A percentile compares a stretch with the other conserved stretches of the same genome.
phyloP scores from a whole-genome alignment of 2,113 vertebrate species.

The Muntiacus muntjak region DNA sequence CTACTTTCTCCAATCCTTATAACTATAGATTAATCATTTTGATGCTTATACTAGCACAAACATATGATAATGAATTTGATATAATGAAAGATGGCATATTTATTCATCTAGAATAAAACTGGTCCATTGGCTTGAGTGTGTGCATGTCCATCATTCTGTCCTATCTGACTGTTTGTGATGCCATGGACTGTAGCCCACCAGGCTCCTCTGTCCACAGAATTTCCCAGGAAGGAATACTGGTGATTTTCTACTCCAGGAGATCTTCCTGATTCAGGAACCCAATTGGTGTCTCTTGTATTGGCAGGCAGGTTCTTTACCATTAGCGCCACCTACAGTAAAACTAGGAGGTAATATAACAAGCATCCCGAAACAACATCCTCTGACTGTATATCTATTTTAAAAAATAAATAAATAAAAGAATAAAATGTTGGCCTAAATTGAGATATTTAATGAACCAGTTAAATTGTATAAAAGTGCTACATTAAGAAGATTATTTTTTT shows the following conservation, averaged over 20 bases:
- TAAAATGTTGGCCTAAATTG: neutral
- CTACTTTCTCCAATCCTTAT: neutral
- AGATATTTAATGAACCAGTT: neutral
- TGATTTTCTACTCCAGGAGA: neutral
- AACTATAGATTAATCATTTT: neutral
- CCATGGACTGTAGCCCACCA: neutral
- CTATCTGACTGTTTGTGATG: neutral
- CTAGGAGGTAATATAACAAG: neutral
- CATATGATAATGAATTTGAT: neutral
- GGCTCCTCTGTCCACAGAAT: neutral
- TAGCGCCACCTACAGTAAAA: neutral
- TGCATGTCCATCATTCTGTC: neutral
- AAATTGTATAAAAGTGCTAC: neutral
- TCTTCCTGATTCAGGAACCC: neutral
- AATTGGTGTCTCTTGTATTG: neutral
- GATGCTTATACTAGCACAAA: neutral
- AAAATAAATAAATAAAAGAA: neutral
- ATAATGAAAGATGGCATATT: neutral
- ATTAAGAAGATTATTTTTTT: neutral
- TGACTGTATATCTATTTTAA: neutral
- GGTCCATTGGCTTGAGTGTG: neutral
- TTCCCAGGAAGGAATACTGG: neutral
- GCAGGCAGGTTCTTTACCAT: neutral
- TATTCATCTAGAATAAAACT: neutral
- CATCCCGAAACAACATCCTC: neutral